Percentiles rank a stretch among this genome's conserved stretches.
phyloP scores from a whole-genome alignment of 2,113 vertebrate species.

The Ophthalmotilapia sp. region DNA sequence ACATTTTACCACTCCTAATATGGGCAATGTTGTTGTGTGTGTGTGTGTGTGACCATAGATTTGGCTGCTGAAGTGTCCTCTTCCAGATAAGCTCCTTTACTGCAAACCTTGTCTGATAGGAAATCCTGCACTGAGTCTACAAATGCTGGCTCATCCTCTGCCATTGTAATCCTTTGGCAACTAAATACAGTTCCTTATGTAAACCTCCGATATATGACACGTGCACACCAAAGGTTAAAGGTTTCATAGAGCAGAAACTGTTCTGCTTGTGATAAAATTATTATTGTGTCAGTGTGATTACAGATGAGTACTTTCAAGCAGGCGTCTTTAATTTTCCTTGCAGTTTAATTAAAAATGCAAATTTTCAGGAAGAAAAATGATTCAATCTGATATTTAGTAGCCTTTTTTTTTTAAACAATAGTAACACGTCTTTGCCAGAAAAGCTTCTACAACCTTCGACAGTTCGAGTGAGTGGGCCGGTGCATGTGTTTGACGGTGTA shows the following conservation, averaged over 20 bases:
- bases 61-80: background rate
- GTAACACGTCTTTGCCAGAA: too few relatives aligned
- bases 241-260: background rate
- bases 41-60: constrained; percentile 1
- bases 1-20: constrained; percentile 23
- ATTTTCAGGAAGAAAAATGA: background rate
- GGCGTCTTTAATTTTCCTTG: background rate
- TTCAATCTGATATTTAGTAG: accelerated
- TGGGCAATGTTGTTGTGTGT: constrained; percentile 24
- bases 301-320: background rate
- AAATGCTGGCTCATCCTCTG: background rate
- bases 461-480: too few relatives aligned
- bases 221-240: background rate
- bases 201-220: background rate
- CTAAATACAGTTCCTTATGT: constrained; percentile 1
- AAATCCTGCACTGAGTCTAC: background rate
- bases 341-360: background rate
- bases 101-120: constrained; percentile 24
- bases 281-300: background rate
- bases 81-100: constrained; percentile 37
- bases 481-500: background rate
- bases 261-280: background rate
- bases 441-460: too few relatives aligned
- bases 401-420: accelerated
- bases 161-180: constrained; percentile 14